Percentiles rank a stretch among this genome's conserved stretches.
Evolutionary conservation across 2,113 vertebrate genomes (phyloP).

Genomic region (Anser cygnoides): DNA sequence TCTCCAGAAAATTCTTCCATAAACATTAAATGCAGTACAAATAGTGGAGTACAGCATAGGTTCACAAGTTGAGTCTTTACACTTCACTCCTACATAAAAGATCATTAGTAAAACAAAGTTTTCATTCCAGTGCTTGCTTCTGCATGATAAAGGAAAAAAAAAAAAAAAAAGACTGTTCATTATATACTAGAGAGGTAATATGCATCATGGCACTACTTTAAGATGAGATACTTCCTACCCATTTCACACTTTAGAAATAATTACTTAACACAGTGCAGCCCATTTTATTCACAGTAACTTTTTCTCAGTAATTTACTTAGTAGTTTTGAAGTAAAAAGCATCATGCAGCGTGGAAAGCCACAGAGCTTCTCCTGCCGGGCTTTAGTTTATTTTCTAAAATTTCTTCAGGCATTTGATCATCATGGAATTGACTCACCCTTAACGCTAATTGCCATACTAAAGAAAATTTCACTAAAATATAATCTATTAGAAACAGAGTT

Average conservation of each 20-base stretch:
- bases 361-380: conserved; percentile 61
- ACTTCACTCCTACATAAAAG: conserved; percentile 10
- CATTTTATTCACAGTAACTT: conserved; percentile 68
- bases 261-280: conserved; percentile 46
- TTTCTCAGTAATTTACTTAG: conserved; percentile 69
- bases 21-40: not conserved
- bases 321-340: conserved; percentile 67
- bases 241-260: conserved; percentile 70
- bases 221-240: conserved; percentile 55
- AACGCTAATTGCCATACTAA: conserved; percentile 40
- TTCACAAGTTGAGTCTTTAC: conserved; percentile 36
- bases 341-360: conserved; percentile 48
- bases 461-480: not conserved
- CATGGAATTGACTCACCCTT: conserved; percentile 44
- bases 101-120: conserved; percentile 8
- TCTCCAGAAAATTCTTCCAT: not conserved
- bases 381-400: conserved; percentile 57
- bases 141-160: not conserved
- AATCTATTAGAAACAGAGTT: not conserved
- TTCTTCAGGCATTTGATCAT: conserved; percentile 57
- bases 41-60: not conserved
- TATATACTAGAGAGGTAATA: not conserved
- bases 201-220: conserved; percentile 46
- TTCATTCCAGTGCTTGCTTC: not conserved
- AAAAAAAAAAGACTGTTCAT: not conserved